A percentile compares a stretch with the other conserved stretches of the same genome.
Conservation (phyloP, 2,797 vertebrate genomes). For the Sarcophilus harrisii region DNA sequence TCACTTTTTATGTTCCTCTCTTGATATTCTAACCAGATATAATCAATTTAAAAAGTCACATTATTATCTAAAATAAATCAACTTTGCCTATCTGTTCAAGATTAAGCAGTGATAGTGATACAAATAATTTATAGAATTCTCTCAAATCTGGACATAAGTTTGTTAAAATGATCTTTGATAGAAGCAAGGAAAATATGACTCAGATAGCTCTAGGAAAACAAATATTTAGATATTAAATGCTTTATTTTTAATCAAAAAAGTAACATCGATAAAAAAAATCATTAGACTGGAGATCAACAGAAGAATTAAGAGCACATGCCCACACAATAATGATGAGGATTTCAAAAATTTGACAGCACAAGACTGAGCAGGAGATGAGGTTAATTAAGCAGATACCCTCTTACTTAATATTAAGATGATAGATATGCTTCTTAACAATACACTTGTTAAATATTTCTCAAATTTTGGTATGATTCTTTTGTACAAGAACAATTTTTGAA, state of each 20-base stretch:
- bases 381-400: background rate
- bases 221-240: background rate
- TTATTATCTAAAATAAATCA: background rate
- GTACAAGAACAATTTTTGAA: background rate
- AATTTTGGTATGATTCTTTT: background rate
- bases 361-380: background rate
- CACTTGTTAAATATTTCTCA: background rate
- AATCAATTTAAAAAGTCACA: background rate
- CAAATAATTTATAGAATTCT: background rate
- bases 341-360: background rate
- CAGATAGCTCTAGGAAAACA: background rate
- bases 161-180: background rate
- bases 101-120: background rate
- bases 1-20: background rate
- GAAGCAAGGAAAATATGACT: background rate
- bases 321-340: background rate
- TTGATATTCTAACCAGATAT: background rate
- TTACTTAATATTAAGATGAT: background rate
- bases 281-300: background rate
- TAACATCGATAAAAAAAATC: background rate
- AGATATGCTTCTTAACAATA: background rate
- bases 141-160: background rate
- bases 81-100: background rate
- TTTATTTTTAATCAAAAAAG: background rate
- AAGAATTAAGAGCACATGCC: background rate